Conservation (phyloP, 2,113 vertebrate species). For the Narcine bancroftii region DNA sequence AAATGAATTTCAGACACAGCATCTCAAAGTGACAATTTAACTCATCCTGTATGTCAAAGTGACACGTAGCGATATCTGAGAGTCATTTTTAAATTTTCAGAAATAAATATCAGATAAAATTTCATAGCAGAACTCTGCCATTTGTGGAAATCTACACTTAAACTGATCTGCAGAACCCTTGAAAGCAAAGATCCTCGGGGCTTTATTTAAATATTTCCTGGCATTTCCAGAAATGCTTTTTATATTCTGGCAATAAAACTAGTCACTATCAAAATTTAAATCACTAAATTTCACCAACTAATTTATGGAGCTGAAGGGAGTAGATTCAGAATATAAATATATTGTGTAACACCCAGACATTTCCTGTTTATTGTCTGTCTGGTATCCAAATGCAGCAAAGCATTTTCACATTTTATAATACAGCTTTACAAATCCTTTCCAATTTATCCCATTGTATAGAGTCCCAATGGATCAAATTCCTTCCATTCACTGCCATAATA, state of each 20-base stretch:
- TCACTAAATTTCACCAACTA: neutral
- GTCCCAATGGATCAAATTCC: neutral
- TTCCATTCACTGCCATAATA: neutral
- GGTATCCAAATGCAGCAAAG: neutral
- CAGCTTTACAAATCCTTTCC: neutral
- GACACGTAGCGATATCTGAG: constrained; percentile 36
- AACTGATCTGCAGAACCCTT: constrained; percentile 1
- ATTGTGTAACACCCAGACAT: neutral
- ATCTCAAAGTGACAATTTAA: constrained; percentile 35
- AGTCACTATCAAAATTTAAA: neutral
- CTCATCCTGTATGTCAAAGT: constrained; percentile 22
- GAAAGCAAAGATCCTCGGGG: neutral
- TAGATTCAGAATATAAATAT: neutral
- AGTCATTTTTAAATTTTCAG: constrained; percentile 16
- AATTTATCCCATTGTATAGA: neutral
- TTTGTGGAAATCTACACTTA: neutral
- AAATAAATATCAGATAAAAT: constrained; percentile 18
- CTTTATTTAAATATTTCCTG: neutral
- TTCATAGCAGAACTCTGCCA: constrained; percentile 5
- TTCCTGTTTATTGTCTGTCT: neutral
- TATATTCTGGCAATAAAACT: neutral
- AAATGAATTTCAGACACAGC: constrained; percentile 34
- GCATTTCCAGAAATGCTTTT: constrained; percentile 3
- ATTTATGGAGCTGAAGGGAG: fast-evolving
- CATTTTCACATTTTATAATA: neutral